phyloP scores from a whole-genome alignment of 2,888 invertebrate species.

The Anthophora plumipes region DNA sequence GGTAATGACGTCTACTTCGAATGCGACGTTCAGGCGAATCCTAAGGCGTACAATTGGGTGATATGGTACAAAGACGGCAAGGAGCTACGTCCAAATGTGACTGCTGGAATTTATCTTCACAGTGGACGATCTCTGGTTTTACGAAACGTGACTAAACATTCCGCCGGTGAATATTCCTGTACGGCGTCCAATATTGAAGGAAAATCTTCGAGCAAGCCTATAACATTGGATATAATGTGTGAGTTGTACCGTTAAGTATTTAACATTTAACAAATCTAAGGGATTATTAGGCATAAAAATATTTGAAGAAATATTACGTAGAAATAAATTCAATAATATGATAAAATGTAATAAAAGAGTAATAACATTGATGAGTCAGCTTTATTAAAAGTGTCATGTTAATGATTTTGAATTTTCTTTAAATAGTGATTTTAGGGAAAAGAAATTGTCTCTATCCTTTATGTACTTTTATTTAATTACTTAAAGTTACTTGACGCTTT shows the following conservation, averaged over 20 bases:
- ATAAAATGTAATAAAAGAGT: too few species aligned
- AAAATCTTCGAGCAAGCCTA: slow-evolving; percentile 86
- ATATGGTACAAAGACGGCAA: slow-evolving; percentile 94
- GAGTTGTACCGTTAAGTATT: slow-evolving; percentile 56
- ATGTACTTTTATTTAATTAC: too few species aligned
- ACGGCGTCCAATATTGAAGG: slow-evolving; percentile 94
- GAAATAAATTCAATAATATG: too few species aligned
- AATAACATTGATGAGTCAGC: too few species aligned
- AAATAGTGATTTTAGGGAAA: too few species aligned
- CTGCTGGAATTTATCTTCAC: slow-evolving; percentile 92
- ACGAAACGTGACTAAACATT: slow-evolving; percentile 92
- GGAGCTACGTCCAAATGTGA: slow-evolving; percentile 93
- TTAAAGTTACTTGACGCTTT: too few species aligned
- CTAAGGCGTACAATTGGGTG: slow-evolving; percentile 90
- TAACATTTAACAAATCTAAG: too few species aligned
- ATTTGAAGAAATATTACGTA: too few species aligned
- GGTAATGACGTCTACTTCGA: slow-evolving; percentile 96
- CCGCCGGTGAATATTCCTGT: slow-evolving; percentile 95
- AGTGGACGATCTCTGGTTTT: slow-evolving; percentile 92
- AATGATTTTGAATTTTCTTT: too few species aligned
- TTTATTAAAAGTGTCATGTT: too few species aligned
- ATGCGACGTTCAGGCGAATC: slow-evolving; percentile 93
- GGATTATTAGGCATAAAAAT: too few species aligned
- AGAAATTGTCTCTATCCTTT: too few species aligned
- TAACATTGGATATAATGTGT: slow-evolving; percentile 81